Base-by-base conservation (phyloP, 1,140 invertebrate species). In the Trichonephila clavipes region DNA sequence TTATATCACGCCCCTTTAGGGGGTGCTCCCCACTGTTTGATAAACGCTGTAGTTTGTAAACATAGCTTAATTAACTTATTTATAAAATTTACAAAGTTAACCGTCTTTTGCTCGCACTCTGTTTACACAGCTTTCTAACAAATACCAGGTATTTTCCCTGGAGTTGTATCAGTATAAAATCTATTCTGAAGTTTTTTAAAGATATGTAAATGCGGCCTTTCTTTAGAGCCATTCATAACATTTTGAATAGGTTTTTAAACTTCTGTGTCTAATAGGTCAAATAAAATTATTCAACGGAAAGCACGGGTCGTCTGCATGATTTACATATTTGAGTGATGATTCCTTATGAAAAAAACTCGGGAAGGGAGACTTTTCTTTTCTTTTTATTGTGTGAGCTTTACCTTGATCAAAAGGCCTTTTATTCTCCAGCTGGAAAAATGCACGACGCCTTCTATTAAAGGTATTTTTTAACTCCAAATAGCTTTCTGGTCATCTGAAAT, bases 381-480 rank as follows among this genome's bases (percentile, higher is more conserved):
- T 86, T 61, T 58, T 85, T 85, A 58, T 85, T 85, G 34, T 40
- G 34, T 40, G 40, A 24, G 3, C 28, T 58, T 2, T 61, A 28
- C 59, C 16, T 58, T 87, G 62, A 87, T 87, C 10, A 87, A 64
- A 58, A 21, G 59, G 18, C 12, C 59, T 64, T 61, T 87, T 87
- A 87, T 87, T 28, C 24, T 59, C 83, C 51, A 86, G 24, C 14
- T 86, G 16, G 44, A 28, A 14, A 10, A 14, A 10, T 58, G 64
- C 85, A 87, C 85, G 85, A 12, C 85, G 62, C n/a, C 51, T 64
- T 87, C 59, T 64, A 61, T 87, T 61, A 87, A 40, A 21, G n/a
- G n/a, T 58, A 86, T 86, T 86, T 86, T 86, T 86, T 58, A 51
- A n/a, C 58, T 24, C 19, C 19, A 86, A 59, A 86, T 61, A 86